phyloP scores from a whole-genome alignment of 2,888 invertebrate genomes.

The Eulithis testata region DNA sequence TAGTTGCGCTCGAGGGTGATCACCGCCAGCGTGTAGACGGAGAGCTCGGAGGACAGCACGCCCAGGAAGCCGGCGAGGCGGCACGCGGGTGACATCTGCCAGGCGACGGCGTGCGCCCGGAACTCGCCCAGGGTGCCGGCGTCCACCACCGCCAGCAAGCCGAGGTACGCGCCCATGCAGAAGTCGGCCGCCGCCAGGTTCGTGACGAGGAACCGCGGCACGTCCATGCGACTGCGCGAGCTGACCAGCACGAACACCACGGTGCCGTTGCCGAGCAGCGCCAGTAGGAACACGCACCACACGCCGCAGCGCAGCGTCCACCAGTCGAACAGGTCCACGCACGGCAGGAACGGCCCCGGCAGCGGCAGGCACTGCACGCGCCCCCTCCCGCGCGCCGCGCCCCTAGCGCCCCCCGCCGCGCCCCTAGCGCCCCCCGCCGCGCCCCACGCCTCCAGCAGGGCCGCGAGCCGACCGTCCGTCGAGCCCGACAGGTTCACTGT shows the following conservation, averaged over 20 bases:
- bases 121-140: conserved; percentile 98
- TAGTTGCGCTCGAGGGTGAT: conserved; percentile 98
- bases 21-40: conserved; percentile 97
- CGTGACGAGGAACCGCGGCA: conserved; percentile 97
- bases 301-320: conserved; percentile 98
- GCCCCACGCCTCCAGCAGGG: conserved; percentile 14
- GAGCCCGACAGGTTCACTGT: conserved; percentile 67
- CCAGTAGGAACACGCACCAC: conserved; percentile 98
- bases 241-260: conserved; percentile 97
- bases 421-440: conserved; percentile 23
- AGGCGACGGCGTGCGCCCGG: conserved; percentile 97
- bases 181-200: conserved; percentile 98
- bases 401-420: conserved; percentile 46
- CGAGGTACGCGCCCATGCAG: conserved; percentile 98
- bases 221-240: conserved; percentile 97
- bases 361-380: conserved; percentile 11
- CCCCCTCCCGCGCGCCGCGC: too few relatives aligned
- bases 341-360: conserved; percentile 96
- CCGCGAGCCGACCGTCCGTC: conserved; percentile 48
- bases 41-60: conserved; percentile 96
- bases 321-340: conserved; percentile 98
- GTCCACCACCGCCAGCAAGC: conserved; percentile 97
- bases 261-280: conserved; percentile 97
- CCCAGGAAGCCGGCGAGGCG: conserved; percentile 97
- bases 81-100: conserved; percentile 98